Conservation (phyloP, 1,140 invertebrate genomes). For the Drosophila elegans region DNA sequence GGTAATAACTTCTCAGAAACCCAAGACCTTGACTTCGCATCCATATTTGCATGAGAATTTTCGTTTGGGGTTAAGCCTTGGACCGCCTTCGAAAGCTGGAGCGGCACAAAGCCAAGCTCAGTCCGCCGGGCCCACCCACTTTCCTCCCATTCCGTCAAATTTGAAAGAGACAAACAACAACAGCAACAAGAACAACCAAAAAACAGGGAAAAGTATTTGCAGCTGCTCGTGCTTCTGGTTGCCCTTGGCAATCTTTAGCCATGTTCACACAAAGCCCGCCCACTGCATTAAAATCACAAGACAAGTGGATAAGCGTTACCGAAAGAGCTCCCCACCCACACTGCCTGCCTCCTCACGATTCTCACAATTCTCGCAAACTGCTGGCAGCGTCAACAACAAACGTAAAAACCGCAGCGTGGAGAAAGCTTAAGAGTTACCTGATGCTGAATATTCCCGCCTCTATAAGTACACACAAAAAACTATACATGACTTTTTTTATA, state of each 20-base stretch:
- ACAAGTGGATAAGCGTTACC: constrained; percentile 80
- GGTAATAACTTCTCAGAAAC: constrained; percentile 2
- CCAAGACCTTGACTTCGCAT: background rate
- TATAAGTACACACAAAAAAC: background rate
- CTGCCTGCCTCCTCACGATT: background rate
- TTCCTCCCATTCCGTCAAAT: constrained; percentile 12
- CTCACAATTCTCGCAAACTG: constrained; percentile 35
- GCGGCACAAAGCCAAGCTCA: constrained; percentile 14
- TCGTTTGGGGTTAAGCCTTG: constrained; percentile 3
- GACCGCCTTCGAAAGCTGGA: background rate
- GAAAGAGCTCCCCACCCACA: constrained; percentile 49
- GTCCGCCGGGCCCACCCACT: background rate
- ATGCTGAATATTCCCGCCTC: constrained; percentile 33
- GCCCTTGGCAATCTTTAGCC: constrained; percentile 71
- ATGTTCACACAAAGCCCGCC: constrained; percentile 63
- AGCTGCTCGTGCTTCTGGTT: constrained; percentile 68
- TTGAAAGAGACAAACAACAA: constrained; percentile 61
- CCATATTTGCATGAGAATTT: constrained; percentile 14
- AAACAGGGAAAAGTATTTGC: constrained; percentile 55
- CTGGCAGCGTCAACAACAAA: constrained; percentile 69
- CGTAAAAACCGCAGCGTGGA: constrained; percentile 71
- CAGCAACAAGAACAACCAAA: too few species aligned
- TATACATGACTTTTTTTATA: too few species aligned
- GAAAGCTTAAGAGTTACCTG: constrained; percentile 77
- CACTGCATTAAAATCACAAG: constrained; percentile 81